phyloP scores from a whole-genome alignment of 2,113 vertebrate genomes.

The Ardeotis arabs region DNA sequence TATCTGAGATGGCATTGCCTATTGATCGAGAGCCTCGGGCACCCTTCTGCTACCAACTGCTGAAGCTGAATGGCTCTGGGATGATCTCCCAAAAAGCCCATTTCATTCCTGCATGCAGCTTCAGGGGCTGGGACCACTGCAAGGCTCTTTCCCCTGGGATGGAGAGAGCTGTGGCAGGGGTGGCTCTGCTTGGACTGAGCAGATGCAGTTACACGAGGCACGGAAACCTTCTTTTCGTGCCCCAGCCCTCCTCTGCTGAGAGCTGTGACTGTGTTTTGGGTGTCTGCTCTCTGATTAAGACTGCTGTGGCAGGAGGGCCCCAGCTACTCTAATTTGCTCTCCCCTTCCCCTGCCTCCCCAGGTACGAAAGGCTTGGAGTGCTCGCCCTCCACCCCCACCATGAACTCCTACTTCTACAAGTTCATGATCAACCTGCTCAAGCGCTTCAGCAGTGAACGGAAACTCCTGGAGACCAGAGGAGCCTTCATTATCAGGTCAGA shows the following conservation, averaged over 20 bases:
- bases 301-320: not conserved
- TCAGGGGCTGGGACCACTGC: not conserved
- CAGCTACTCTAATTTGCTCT: not conserved
- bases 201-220: not conserved
- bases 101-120: not conserved
- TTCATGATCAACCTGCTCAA: conserved; percentile 98
- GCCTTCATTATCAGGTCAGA: conserved; percentile 94
- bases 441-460: conserved; percentile 92
- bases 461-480: conserved; percentile 91
- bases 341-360: conserved; percentile 15
- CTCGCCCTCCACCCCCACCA: conserved; percentile 95
- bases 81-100: not conserved
- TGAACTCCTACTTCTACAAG: conserved; percentile 99
- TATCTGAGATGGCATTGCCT: not conserved
- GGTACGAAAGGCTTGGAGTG: conserved; percentile 83
- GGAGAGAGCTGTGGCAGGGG: not conserved
- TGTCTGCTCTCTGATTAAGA: not conserved
- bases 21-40: not conserved
- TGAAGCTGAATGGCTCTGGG: not conserved
- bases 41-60: not conserved
- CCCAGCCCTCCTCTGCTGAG: not conserved
- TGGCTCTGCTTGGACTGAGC: not conserved
- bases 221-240: not conserved
- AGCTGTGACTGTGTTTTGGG: not conserved
- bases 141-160: not conserved